phyloP scores from a whole-genome alignment of 2,888 invertebrate genomes.

The Ecdyonurus torrentis region DNA sequence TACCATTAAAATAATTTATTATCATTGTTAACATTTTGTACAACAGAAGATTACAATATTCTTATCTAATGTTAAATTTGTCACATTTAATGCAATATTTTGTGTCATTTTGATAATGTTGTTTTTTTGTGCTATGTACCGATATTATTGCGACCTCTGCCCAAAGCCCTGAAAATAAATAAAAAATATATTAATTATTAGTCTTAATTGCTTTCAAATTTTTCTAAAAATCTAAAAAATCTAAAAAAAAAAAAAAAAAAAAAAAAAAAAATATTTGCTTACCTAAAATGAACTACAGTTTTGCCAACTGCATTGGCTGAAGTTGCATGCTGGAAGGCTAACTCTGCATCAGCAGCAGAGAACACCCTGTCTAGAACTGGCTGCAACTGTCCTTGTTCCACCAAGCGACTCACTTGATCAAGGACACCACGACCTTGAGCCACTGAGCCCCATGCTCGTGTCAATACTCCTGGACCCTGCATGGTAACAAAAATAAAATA shows the following conservation, averaged over 20 bases:
- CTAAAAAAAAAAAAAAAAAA: neutral
- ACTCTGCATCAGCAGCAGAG: conserved; percentile 28
- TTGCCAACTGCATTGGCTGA: conserved; percentile 29
- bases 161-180: neutral
- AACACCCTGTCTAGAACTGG: conserved; percentile 39
- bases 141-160: neutral
- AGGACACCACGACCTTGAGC: conserved; percentile 17
- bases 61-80: no score
- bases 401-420: conserved; percentile 27
- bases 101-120: no score
- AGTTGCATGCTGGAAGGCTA: conserved; percentile 28
- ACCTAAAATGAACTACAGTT: conserved; percentile 31
- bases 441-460: conserved; percentile 12
- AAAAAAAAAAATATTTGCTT: conserved; percentile 11
- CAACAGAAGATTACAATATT: no score
- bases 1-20: no score
- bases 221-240: neutral
- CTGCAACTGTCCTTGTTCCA: conserved; percentile 35
- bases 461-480: conserved; percentile 1
- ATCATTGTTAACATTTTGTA: no score
- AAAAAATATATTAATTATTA: neutral
- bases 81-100: no score
- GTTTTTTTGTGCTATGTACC: no score
- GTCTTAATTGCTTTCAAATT: neutral
- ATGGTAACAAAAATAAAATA: no score